phyloP scores from a whole-genome alignment of 64 coral and sea anemone genomes.

The Platygyra sinensis region DNA sequence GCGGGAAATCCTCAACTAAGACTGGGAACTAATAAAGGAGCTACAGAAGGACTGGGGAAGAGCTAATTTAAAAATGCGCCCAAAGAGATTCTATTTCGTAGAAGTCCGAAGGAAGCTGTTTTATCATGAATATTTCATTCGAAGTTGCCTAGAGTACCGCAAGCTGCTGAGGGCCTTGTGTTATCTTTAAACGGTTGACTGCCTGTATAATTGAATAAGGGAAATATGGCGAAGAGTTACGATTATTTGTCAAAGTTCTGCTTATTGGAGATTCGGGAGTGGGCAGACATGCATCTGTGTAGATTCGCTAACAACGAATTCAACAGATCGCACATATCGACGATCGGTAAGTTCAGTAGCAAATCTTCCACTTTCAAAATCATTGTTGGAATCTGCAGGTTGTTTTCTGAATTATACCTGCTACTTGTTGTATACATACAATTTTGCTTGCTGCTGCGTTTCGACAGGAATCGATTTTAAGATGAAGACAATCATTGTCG shows the following conservation, averaged over 20 bases:
- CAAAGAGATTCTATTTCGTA: conserved; percentile 7
- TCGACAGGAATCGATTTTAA: conserved; percentile 95
- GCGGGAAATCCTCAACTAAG: conserved; percentile 12
- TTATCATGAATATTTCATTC: conserved; percentile 57
- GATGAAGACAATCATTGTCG: conserved; percentile 95
- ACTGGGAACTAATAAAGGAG: not conserved
- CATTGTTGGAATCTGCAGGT: conserved; percentile 27
- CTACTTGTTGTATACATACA: not conserved
- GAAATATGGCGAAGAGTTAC: conserved; percentile 97
- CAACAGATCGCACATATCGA: conserved; percentile 98
- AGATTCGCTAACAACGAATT: conserved; percentile 98
- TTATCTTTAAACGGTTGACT: conserved; percentile 24
- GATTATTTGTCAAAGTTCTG: conserved; percentile 95
- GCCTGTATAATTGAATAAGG: conserved; percentile 1
- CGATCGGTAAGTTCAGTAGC: conserved; percentile 74
- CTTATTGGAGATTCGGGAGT: conserved; percentile 95
- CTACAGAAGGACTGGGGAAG: not conserved
- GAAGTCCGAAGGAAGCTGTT: conserved; percentile 13
- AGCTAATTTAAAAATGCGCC: conserved; percentile 68
- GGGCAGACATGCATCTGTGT: conserved; percentile 95
- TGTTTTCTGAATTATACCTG: conserved; percentile 10
- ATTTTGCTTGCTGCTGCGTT: not conserved
- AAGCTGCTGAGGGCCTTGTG: not conserved
- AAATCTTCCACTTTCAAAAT: not conserved
- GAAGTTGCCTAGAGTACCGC: conserved; percentile 42